These are phyloP conservation scores for Marmota flaviventris DNA, from an alignment of 2,113 vertebrate genomes.

Conservation along the genomic window DNA sequence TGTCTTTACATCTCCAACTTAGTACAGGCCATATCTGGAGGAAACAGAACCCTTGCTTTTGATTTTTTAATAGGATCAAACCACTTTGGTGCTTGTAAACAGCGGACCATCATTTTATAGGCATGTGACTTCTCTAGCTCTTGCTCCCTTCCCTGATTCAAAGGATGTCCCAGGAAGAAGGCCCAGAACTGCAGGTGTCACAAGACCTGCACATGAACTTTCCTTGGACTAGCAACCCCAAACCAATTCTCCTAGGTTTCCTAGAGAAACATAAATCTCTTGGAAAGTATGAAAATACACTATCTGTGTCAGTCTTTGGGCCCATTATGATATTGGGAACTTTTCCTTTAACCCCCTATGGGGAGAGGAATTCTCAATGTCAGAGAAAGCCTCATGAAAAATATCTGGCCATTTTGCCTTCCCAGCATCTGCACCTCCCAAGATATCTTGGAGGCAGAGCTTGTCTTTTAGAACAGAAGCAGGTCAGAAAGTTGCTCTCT, in stretches of 20 bases:
- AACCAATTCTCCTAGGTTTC: neutral
- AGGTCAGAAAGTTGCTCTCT: neutral
- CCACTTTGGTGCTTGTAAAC: conserved; percentile 27
- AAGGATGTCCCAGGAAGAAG: neutral
- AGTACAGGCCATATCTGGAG: neutral
- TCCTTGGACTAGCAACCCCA: neutral
- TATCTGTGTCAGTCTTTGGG: neutral
- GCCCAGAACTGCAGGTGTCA: neutral
- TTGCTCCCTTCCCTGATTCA: neutral
- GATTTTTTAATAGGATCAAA: conserved; percentile 66
- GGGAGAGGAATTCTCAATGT: neutral
- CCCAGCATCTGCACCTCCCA: neutral
- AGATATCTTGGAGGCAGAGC: neutral
- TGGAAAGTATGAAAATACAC: neutral
- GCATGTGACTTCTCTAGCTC: neutral
- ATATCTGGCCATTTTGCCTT: neutral
- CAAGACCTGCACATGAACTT: neutral
- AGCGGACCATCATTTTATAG: conserved; percentile 23
- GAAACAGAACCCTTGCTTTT: conserved; percentile 59
- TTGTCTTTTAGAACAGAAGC: neutral
- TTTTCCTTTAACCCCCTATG: neutral
- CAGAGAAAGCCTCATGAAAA: neutral
- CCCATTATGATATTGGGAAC: neutral
- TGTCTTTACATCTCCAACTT: conserved; percentile 22
- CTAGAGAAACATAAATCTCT: neutral